These are phyloP conservation scores for Idaea straminata DNA, from an alignment of 2,888 invertebrate species.

Conservation along the genomic window DNA sequence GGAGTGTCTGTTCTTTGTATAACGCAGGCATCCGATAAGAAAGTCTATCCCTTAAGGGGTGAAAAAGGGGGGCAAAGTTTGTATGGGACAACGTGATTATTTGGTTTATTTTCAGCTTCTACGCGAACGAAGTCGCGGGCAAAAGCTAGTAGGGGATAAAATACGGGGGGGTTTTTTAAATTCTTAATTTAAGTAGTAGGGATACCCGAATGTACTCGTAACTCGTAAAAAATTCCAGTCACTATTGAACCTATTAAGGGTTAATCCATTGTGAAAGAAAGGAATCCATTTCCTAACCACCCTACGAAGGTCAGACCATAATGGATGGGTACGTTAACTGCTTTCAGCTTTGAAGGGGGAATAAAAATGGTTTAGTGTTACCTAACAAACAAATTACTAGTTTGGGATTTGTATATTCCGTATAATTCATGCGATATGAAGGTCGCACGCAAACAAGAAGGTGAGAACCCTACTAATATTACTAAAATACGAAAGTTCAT, in stretches of 20 bases:
- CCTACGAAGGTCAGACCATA: constrained; percentile 40
- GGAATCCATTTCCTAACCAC: constrained; percentile 49
- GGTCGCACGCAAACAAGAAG: background rate
- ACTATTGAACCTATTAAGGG: background rate
- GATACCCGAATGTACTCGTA: too few relatives aligned
- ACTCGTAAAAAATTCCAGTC: background rate
- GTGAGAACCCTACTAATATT: background rate
- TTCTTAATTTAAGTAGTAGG: too few relatives aligned
- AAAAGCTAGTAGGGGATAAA: too few relatives aligned
- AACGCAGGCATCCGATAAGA: too few relatives aligned
- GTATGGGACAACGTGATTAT: too few relatives aligned
- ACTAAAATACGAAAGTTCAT: background rate
- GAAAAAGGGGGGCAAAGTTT: too few relatives aligned
- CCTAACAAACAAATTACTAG: constrained; percentile 5
- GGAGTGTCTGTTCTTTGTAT: too few relatives aligned
- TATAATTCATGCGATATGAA: background rate
- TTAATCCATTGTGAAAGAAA: constrained; percentile 2
- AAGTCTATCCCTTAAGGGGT: too few relatives aligned
- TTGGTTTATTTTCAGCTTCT: too few relatives aligned
- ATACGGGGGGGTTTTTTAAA: too few relatives aligned
- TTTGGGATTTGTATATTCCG: background rate
- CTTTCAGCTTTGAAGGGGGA: constrained; percentile 24
- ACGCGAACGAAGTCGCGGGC: too few relatives aligned
- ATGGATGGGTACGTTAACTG: constrained; percentile 26
- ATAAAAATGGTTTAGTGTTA: constrained; percentile 14